phyloP scores from a whole-genome alignment of 1,140 invertebrate genomes.

The Pseudobourletiella spinata region DNA sequence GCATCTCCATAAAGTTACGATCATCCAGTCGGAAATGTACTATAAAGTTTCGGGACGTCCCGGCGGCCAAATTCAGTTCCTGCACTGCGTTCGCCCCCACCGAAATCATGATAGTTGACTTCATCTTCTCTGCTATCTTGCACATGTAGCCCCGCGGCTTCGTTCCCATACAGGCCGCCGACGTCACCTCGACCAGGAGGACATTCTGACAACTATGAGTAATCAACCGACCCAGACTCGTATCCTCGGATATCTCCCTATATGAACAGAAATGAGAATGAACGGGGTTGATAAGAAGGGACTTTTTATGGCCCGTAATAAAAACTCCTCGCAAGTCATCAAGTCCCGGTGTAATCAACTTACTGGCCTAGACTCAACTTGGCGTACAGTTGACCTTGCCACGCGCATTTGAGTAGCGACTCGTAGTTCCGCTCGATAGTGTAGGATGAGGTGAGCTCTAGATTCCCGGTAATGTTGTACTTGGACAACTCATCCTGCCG shows the following conservation, averaged over 20 bases:
- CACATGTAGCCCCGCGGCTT: conserved; percentile 15
- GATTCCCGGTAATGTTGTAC: conserved; percentile 54
- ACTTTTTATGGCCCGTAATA: too few relatives aligned
- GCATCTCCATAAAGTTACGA: conserved; percentile 74
- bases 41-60: conserved; percentile 43
- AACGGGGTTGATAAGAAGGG: too few relatives aligned
- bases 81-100: conserved; percentile 42
- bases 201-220: conserved; percentile 59
- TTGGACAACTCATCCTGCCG: conserved; percentile 37
- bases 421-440: conserved; percentile 18
- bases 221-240: conserved; percentile 66
- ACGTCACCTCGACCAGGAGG: conserved; percentile 44
- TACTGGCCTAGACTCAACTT: conserved; percentile 15
- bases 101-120: conserved; percentile 6
- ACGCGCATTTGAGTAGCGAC: conserved; percentile 15
- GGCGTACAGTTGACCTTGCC: conserved; percentile 14
- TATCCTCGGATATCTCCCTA: conserved; percentile 71
- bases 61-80: conserved; percentile 49
- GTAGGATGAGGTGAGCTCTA: conserved; percentile 17
- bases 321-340: too few relatives aligned
- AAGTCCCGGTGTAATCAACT: too few relatives aligned
- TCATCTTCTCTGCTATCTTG: conserved; percentile 14
- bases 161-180: background rate
- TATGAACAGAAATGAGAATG: conserved; percentile 40
- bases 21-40: conserved; percentile 76